These are phyloP conservation scores for Etheostoma spectabile DNA, from an alignment of 2,113 vertebrate genomes.

Conservation along the genomic window DNA sequence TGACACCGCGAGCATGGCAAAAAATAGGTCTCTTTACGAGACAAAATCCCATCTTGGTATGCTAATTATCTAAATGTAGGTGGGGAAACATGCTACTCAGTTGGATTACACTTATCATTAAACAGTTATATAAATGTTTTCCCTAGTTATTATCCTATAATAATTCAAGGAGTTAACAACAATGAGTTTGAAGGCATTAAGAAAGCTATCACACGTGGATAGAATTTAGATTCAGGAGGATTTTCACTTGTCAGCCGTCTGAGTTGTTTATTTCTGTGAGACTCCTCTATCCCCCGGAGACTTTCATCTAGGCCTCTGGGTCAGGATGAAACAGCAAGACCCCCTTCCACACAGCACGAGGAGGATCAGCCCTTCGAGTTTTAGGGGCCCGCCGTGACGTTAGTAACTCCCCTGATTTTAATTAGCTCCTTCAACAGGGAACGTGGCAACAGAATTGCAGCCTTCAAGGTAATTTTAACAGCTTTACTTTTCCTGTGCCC, in stretches of 20 bases:
- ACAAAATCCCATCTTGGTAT: too few relatives aligned
- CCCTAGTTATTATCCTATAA: background rate
- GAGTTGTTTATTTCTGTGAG: constrained; percentile 3
- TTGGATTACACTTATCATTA: background rate
- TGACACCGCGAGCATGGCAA: too few relatives aligned
- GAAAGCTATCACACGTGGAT: background rate
- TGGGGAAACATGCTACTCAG: too few relatives aligned
- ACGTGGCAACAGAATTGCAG: constrained; percentile 77
- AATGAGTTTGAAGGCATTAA: background rate
- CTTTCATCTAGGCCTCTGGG: constrained; percentile 38
- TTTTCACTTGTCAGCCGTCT: background rate
- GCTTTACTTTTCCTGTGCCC: constrained; percentile 52
- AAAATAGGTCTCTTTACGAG: too few relatives aligned
- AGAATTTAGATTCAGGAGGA: background rate
- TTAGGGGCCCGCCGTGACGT: background rate
- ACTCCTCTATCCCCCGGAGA: constrained; percentile 34
- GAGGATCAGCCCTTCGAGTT: constrained; percentile 37
- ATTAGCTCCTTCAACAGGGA: constrained; percentile 72
- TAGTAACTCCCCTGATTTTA: constrained; percentile 70
- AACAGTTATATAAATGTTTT: background rate
- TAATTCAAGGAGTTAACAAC: background rate
- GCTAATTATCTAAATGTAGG: too few relatives aligned
- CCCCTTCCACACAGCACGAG: constrained; percentile 39
- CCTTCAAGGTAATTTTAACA: constrained; percentile 69
- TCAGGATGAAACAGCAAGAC: constrained; percentile 58